A percentile compares a stretch with the other conserved stretches of the same genome.
These are phyloP conservation scores for Babylonia areolata DNA, from an alignment of 1,140 invertebrate genomes.

Conservation along the genomic window DNA sequence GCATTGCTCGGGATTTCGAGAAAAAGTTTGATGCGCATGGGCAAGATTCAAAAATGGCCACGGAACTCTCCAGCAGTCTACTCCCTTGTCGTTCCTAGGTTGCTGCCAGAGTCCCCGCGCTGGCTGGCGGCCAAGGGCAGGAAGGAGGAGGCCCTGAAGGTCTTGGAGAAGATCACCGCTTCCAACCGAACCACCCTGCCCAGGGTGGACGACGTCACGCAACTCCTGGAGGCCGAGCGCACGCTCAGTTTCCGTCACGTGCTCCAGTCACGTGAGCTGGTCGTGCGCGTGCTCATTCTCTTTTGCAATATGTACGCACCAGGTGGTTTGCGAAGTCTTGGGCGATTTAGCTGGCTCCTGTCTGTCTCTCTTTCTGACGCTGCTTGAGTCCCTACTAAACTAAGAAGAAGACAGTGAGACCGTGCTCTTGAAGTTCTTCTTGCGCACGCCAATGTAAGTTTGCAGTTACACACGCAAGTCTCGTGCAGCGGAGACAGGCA, in stretches of 20 bases:
- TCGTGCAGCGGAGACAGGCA: too few species aligned
- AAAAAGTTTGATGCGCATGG: too few species aligned
- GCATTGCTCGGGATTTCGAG: too few species aligned
- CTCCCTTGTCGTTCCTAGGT: conserved; percentile 45
- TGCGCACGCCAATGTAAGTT: too few species aligned
- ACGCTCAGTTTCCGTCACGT: background rate
- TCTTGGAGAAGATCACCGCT: conserved; percentile 87
- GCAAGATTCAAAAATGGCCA: too few species aligned
- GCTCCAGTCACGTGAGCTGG: conserved; percentile 16
- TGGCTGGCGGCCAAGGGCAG: conserved; percentile 90
- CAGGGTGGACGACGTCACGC: conserved; percentile 82
- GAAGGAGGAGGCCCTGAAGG: conserved; percentile 88
- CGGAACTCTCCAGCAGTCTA: too few species aligned
- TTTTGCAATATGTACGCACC: conserved; percentile 5
- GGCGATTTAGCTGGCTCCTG: background rate
- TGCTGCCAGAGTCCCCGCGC: conserved; percentile 90
- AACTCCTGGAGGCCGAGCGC: background rate
- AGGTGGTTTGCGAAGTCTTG: background rate
- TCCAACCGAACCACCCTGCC: conserved; percentile 93
- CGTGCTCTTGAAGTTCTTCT: too few species aligned
- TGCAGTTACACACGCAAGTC: too few species aligned
- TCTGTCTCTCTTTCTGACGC: background rate
- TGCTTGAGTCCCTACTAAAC: too few species aligned
- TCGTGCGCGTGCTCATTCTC: conserved; percentile 4
- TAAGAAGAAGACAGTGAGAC: too few species aligned